Evolutionary conservation across 92 coral and sea anemone genomes (phyloP), one percentile per base, ranked within the genome.

Genomic region (Anthopleura xanthogrammica): DNA sequence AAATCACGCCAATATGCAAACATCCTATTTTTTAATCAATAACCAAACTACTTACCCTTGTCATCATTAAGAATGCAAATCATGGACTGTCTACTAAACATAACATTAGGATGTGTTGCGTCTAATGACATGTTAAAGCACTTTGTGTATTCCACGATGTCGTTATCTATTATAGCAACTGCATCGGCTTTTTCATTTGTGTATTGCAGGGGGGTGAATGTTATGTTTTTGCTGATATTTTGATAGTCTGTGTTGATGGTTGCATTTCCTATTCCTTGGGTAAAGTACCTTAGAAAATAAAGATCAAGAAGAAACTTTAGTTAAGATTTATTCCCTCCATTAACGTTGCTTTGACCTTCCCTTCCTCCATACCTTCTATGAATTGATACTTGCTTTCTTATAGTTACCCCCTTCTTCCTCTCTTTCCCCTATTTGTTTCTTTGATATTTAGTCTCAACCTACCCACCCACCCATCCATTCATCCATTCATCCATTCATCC

Each of bases 51-150:
- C 80, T 77, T 29, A 77, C 80, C 80, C 60, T 52, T 77, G 41
- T 77, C 80, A 12, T 77, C 80, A 23, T 77, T 77, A n/a, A 52
- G 58, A 77, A 77, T 77, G 65, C 80, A 77, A 4, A 77, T 77
- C 41, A 19, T 77, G 8, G 64, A 52, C 41, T 48, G 64, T 23
- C 46, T 17, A 12, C n/a, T 2, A 8, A 19, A 1, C 16, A 77
- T 23, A 11, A 77, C 23, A 14, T 52, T 46, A n/a, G 80, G 80
- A 19, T 77, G 41, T 22, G 58, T 52, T 20, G 80, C 24, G 19
- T 20, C 41, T 41, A 77, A 3, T 7, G 80, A 46, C 13, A 77
- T 29, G 17, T 77, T 77, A 16, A 77, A 77, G 60, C 80, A 77
- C 19, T 77, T 23, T 2, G 80, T 77, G 20, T 22, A 12, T 22